These are phyloP conservation scores for Mizuhopecten yessoensis DNA, from an alignment of 1,140 invertebrate species.

Conservation along the genomic window DNA sequence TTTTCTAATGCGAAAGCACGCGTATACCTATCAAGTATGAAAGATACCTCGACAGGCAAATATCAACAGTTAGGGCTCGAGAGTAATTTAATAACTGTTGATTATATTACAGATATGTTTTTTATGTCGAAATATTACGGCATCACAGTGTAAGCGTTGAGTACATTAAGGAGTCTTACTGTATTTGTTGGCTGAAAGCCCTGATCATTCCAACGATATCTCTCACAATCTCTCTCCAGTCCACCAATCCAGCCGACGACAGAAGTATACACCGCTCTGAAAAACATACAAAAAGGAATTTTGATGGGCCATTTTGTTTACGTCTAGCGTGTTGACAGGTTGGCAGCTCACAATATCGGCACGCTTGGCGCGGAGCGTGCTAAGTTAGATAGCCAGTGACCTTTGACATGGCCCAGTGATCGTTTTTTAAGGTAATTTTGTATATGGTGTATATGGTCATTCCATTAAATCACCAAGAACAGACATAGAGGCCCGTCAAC, in stretches of 20 bases:
- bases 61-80: background rate
- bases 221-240: background rate
- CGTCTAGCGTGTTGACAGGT: background rate
- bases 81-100: background rate
- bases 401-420: background rate
- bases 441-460: no score
- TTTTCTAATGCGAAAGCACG: background rate
- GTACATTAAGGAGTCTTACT: background rate
- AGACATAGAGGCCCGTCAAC: no score
- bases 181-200: slow-evolving; percentile 31
- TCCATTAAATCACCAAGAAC: no score
- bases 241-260: background rate
- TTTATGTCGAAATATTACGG: background rate
- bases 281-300: background rate
- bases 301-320: background rate
- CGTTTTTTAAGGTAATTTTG: no score
- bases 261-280: background rate
- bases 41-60: background rate
- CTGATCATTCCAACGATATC: background rate
- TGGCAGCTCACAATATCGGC: background rate
- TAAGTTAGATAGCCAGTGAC: background rate
- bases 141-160: background rate
- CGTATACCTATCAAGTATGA: background rate
- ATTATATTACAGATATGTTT: slow-evolving; percentile 7
- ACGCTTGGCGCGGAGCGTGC: background rate